phyloP scores from a whole-genome alignment of 2,113 vertebrate genomes.

The Symphodus melops region DNA sequence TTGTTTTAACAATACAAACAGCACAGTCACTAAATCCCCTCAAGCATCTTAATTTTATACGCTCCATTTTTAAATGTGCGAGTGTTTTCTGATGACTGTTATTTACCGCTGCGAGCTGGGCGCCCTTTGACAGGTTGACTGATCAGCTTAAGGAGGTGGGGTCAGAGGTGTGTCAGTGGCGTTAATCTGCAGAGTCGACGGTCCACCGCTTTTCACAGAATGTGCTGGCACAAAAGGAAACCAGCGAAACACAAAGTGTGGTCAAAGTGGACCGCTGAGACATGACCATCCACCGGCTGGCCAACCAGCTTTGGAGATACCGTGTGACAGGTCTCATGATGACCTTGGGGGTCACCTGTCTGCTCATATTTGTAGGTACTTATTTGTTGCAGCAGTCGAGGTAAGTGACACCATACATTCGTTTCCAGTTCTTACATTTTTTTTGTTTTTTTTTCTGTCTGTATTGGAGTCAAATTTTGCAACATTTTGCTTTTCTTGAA shows the following conservation, averaged over 20 bases:
- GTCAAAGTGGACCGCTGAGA: slow-evolving; percentile 7
- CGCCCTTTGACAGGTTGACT: slow-evolving; percentile 8
- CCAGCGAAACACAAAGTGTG: background rate
- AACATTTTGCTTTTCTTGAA: background rate
- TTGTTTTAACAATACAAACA: too few species aligned
- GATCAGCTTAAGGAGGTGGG: slow-evolving; percentile 41
- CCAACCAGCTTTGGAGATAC: slow-evolving; percentile 44
- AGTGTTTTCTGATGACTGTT: background rate
- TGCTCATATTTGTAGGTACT: slow-evolving; percentile 45
- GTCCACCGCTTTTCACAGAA: background rate
- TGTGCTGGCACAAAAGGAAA: slow-evolving; percentile 6
- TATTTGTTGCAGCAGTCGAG: slow-evolving; percentile 35
- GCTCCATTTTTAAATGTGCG: background rate
- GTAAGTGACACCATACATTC: slow-evolving; percentile 6
- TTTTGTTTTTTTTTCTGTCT: slow-evolving; percentile 3
- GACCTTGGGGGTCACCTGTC: slow-evolving; percentile 26
- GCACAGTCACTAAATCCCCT: too few species aligned
- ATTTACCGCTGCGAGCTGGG: background rate
- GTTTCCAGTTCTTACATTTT: background rate
- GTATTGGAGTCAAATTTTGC: background rate
- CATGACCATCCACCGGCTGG: slow-evolving; percentile 45
- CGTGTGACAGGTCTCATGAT: slow-evolving; percentile 20
- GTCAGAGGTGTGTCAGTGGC: slow-evolving; percentile 19
- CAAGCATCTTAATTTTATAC: too few species aligned
- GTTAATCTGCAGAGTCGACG: slow-evolving; percentile 27